Conservation (phyloP, 1,140 invertebrate species). For the Monochamus saltuarius region DNA sequence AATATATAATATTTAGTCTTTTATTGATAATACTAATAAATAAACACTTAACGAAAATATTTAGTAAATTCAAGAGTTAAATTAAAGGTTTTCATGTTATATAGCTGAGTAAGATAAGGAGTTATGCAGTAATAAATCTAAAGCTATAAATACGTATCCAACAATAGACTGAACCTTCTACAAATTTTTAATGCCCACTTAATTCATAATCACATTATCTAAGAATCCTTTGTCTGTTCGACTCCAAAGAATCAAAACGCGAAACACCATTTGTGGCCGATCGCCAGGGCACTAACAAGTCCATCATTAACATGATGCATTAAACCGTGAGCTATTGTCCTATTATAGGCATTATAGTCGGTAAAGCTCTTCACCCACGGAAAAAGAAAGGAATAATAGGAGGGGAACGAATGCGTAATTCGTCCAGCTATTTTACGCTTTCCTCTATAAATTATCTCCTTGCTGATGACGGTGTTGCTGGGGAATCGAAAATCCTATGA, state of each 20-base stretch:
- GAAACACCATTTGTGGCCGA: neutral
- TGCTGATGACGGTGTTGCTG: neutral
- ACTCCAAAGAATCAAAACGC: neutral
- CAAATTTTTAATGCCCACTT: neutral
- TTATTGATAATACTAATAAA: no score
- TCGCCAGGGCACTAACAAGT: neutral
- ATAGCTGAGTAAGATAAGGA: no score
- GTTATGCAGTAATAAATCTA: no score
- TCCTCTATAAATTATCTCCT: conserved; percentile 9
- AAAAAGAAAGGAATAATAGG: conserved; percentile 12
- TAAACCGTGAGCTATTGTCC: conserved; percentile 11
- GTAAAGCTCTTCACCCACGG: neutral
- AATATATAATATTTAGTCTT: no score
- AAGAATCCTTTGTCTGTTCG: neutral
- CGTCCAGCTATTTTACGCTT: conserved; percentile 13
- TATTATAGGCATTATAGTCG: conserved; percentile 3
- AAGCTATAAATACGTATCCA: no score
- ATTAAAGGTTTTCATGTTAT: no score
- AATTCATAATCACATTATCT: no score
- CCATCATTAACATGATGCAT: conserved; percentile 7
- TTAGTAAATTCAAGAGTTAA: no score
- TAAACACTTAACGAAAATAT: no score
- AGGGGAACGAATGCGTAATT: conserved; percentile 9
- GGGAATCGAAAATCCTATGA: conserved; percentile 8
- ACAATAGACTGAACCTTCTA: neutral